phyloP scores from a whole-genome alignment of 1,140 invertebrate species.

The Bombus pyrosoma region DNA sequence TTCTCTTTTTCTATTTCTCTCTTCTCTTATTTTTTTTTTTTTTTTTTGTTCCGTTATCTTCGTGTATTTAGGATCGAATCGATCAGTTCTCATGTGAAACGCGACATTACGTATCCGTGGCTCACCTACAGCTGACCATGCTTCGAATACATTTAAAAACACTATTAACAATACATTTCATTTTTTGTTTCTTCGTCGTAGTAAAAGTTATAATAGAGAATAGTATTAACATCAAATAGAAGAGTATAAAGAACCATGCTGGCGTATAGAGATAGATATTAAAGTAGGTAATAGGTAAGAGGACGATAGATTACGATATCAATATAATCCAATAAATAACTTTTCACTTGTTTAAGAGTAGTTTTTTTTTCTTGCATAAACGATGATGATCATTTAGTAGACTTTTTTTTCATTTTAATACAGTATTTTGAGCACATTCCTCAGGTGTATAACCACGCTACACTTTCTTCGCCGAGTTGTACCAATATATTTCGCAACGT shows the following conservation, averaged over 20 bases:
- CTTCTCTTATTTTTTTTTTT: neutral
- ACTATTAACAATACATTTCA: conserved; percentile 73
- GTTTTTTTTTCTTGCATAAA: conserved; percentile 77
- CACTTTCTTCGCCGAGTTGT: conserved; percentile 81
- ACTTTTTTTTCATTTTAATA: conserved; percentile 78
- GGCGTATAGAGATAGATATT: conserved; percentile 81
- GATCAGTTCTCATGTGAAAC: conserved; percentile 48
- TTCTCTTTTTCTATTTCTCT: neutral
- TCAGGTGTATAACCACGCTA: conserved; percentile 82
- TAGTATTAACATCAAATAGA: conserved; percentile 80
- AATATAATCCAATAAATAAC: conserved; percentile 79
- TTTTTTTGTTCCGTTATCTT: neutral
- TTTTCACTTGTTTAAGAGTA: conserved; percentile 76
- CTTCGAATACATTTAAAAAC: conserved; percentile 71
- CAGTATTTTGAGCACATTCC: conserved; percentile 82
- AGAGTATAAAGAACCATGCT: conserved; percentile 81
- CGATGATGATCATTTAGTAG: conserved; percentile 79
- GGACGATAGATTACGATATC: conserved; percentile 80
- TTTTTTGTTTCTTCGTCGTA: conserved; percentile 62
- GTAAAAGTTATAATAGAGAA: conserved; percentile 79
- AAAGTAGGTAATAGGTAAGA: conserved; percentile 80
- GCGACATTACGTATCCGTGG: conserved; percentile 59
- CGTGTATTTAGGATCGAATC: neutral
- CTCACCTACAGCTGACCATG: conserved; percentile 79
- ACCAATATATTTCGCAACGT: conserved; percentile 73